Evolutionary conservation across 2,888 invertebrate species (phyloP), one percentile per base, ranked within the genome.

Genomic region (Philhelius pedissequus): DNA sequence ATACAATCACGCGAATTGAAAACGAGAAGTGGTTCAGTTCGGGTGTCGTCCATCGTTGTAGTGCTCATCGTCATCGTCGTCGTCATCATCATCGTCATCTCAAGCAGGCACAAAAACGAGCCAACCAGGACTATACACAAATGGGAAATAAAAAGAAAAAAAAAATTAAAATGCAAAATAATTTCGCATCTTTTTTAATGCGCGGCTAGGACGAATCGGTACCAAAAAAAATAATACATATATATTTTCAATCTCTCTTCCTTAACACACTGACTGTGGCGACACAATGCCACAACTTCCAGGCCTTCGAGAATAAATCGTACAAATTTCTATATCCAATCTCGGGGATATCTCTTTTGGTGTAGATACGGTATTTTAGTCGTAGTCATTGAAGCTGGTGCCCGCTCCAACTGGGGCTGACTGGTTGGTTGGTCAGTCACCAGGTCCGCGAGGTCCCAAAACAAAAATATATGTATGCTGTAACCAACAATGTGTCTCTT

Each of bases 261-360:
- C 58, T 73, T 62, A 78, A 83, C 83, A 83, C 62, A 78, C 40
- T 62, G 15, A 78, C 40, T 62, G 15, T 64, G 78, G 78, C 83
- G 83, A 84, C 79, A 83, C 58, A 66, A 78, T 78, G 38, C 71
- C 78, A 58, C 52, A 68, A 74, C 50, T 56, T 48, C 18, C 35
- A 66, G 66, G 45, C 11, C 71, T 52, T n/a, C 52, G 30, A 54
- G 70, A 78, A 84, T 75, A 83, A 84, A 80, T 80, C 84, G 80
- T 70, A 84, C 84, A 84, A 84, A 84, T 84, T 84, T 84, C 75
- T 84, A 68, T 84, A 84, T 68, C 64, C 75, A 71, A 84, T 84
- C 84, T 80, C 15, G 56, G 69, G 78, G 15, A 78, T 60, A 79
- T 71, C 71, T 79, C 52, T 45, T 25, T 66, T 68, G 58, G 56